Evolutionary conservation across 2,888 invertebrate species (phyloP), one percentile per base, ranked within the genome.

Genomic region (Odontocerum albicorne): DNA sequence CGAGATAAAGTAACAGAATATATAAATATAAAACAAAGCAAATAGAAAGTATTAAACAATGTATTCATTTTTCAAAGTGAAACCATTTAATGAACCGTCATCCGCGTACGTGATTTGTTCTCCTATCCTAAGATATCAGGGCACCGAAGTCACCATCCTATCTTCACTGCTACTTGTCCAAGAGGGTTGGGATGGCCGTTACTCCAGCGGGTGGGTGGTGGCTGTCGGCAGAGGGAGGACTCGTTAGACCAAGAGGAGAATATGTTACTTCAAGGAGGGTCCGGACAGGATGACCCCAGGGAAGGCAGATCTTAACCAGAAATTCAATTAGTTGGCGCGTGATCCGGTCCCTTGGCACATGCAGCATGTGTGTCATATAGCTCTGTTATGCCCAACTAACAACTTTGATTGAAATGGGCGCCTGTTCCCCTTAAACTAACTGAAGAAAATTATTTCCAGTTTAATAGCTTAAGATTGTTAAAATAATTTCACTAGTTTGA

Each of bases 241-340:
- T n/a, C n/a, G n/a, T n/a, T n/a, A n/a, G n/a, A 32, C 12, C 33
- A 19, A 6, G 27, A 10, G 32, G 33, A 33, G 45, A 45, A 12
- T n/a, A n/a, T n/a, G n/a, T n/a, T n/a, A n/a, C n/a, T n/a, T n/a
- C n/a, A n/a, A n/a, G n/a, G n/a, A 13, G 13, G 13, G 33, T 10
- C 33, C 13, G 33, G 13, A 33, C 12, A n/a, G 13, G 33, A 33
- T 33, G 33, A 33, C 33, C 33, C 33, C n/a, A n/a, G n/a, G n/a
- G 45, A 45, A 45, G 45, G 45, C 33, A n/a, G n/a, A 43, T 54
- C 59, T 56, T 59, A 59, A 49, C 55, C 59, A 47, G 59, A 54
- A 52, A 60, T 60, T 60, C 59, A 60, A 60, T 60, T 60, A 60
- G 59, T 49, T 51, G 49, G 54, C 50, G 49, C 59, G 59, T 60